Conservation (phyloP, 2,888 invertebrate genomes). For the Periphyllus acericola region DNA sequence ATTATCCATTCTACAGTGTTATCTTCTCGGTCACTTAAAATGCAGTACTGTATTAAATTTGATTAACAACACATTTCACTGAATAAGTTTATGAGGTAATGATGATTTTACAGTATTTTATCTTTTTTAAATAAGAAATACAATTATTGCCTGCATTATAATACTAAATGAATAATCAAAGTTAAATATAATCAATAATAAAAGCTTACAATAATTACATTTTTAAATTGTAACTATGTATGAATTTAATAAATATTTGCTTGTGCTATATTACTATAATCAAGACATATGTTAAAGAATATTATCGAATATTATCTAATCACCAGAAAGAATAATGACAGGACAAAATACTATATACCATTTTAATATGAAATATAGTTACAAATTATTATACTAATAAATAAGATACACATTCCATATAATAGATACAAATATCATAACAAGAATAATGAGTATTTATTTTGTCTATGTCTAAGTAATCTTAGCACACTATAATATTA, state of each 20-base stretch:
- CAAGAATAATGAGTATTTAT: conserved; percentile 53
- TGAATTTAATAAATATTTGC: neutral
- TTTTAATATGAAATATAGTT: neutral
- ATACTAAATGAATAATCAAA: neutral
- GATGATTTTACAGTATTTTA: neutral
- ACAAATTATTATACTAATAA: conserved; percentile 17
- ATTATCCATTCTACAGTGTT: neutral
- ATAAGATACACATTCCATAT: conserved; percentile 46
- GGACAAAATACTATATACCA: neutral
- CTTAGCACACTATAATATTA: conserved; percentile 29
- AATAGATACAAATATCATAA: conserved; percentile 57
- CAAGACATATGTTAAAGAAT: neutral
- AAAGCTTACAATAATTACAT: neutral
- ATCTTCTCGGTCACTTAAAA: neutral
- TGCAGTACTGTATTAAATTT: neutral
- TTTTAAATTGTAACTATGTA: neutral
- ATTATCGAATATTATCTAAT: neutral
- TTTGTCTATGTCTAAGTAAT: conserved; percentile 45
- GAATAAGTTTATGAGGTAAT: neutral
- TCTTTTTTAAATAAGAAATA: neutral
- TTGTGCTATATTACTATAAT: neutral
- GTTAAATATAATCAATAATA: neutral
- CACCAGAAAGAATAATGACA: neutral
- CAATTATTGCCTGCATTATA: neutral
- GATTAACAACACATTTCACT: neutral